Percentiles rank a stretch among this genome's conserved stretches.
Conservation (phyloP, 1,140 invertebrate species). For the Ridgeia piscesae region DNA sequence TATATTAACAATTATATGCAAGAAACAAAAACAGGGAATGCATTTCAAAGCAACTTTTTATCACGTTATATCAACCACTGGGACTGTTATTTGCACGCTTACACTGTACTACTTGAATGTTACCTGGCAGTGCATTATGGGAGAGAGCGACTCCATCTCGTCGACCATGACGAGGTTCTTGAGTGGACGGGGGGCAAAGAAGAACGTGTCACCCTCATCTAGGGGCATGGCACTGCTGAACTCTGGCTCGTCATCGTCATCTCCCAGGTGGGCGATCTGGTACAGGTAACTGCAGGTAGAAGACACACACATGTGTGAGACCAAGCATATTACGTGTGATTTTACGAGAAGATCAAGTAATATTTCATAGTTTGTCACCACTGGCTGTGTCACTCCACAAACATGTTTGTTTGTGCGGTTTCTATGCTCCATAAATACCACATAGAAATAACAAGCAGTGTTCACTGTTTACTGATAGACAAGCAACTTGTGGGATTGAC, state of each 20-base stretch:
- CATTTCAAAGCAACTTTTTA: background rate
- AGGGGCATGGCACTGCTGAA: slow-evolving; percentile 98
- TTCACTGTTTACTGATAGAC: too few species aligned
- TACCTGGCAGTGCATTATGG: slow-evolving; percentile 86
- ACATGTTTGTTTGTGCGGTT: too few species aligned
- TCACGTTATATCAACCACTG: background rate
- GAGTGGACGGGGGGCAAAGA: slow-evolving; percentile 91
- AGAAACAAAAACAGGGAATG: background rate
- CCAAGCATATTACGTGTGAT: slow-evolving; percentile 25
- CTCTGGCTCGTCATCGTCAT: slow-evolving; percentile 98
- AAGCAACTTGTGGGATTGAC: too few species aligned
- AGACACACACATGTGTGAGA: slow-evolving; percentile 16
- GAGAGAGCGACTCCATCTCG: slow-evolving; percentile 95
- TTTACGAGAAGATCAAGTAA: too few species aligned
- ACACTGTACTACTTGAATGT: background rate
- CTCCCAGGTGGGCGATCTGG: slow-evolving; percentile 98
- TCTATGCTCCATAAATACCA: too few species aligned
- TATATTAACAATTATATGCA: background rate
- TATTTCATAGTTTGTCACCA: too few species aligned
- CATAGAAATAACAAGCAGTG: too few species aligned
- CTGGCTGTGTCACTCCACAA: too few species aligned
- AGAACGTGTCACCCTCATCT: slow-evolving; percentile 98
- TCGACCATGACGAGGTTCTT: slow-evolving; percentile 97
- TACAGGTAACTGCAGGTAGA: slow-evolving; percentile 80
- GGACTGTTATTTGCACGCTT: background rate